A percentile compares a stretch with the other conserved stretches of the same genome.
These are phyloP conservation scores for Engystomops pustulosus DNA, from an alignment of 2,113 vertebrate genomes.

Conservation along the genomic window DNA sequence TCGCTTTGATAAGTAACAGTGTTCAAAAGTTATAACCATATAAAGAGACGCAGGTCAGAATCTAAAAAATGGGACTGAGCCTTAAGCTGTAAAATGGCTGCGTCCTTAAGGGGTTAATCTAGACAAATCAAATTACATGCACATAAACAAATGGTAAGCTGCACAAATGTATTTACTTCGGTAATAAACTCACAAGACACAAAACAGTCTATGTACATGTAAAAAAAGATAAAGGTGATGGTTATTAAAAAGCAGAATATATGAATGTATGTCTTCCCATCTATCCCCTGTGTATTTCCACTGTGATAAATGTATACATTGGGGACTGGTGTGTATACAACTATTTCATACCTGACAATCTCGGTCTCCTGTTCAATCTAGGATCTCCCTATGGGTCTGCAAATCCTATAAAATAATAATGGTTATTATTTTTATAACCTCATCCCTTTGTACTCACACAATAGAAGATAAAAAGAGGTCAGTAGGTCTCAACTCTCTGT, in stretches of 20 bases:
- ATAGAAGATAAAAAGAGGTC: slow-evolving; percentile 52
- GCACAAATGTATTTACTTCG: background rate
- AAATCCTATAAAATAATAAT: slow-evolving; percentile 46
- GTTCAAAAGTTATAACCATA: too few species aligned
- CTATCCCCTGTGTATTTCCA: background rate
- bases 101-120: too few species aligned
- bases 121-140: slow-evolving; percentile 9
- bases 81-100: too few species aligned
- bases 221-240: background rate
- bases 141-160: background rate
- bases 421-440: slow-evolving; percentile 59
- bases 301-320: slow-evolving; percentile 29
- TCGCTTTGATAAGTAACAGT: too few species aligned
- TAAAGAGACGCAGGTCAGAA: too few species aligned
- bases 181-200: background rate
- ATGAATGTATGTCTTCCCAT: background rate
- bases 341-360: slow-evolving; percentile 56
- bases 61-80: too few species aligned
- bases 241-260: background rate
- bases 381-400: slow-evolving; percentile 44
- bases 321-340: slow-evolving; percentile 13
- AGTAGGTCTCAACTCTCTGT: slow-evolving; percentile 18
- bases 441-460: slow-evolving; percentile 46
- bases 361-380: slow-evolving; percentile 25
- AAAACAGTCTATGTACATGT: background rate